Base-by-base conservation (phyloP, 92 coral and sea anemone species). In the Ricordea florida region DNA sequence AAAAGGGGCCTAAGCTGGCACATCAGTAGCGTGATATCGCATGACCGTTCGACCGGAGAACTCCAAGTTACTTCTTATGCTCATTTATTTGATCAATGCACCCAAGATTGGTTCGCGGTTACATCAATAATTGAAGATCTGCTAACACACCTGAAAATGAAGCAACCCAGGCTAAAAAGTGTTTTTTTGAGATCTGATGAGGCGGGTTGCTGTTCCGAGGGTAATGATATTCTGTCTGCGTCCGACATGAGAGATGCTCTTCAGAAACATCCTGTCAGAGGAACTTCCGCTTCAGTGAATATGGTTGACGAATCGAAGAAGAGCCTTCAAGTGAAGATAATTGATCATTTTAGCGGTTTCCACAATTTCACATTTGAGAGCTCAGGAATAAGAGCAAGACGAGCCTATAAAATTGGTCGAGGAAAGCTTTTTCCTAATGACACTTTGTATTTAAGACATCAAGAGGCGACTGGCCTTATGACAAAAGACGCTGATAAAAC, bases 381-480 rank as follows among this genome's bases (percentile, higher is more conserved):
- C 63, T 62, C 81, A 25, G 60, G 81, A 30, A 44, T 74, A 46
- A 57, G 69, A 51, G 81, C 80, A 55, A 72, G 75, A 75, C 57
- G 64, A 46, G 74, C 83, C 46, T 64, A 61, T 50, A 56, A 45
- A 29, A 76, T 70, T 72, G 86, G 76, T 38, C 66, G 51, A 24
- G 69, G n/a, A n/a, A n/a, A n/a, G n/a, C n/a, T n/a, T 53, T 56
- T 65, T 40, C 43, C 58, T 30, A 52, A 65, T 64, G 73, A 68
- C 66, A 62, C 45, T n/a, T n/a, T 51, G 52, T 65, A 69, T 59
- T 76, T 84, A 24, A 46, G 68, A n/a, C 84, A 76, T 64, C 84
- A 84, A 65, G 88, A 70, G 69, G 35, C 84, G 49, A 84, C 89
- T 40, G 46, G 45, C 60, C 79, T 84, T 76, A 62, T 65, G 69